Evolutionary conservation across 2,888 invertebrate species (phyloP).

Genomic region (Drosophila longiperda): DNA sequence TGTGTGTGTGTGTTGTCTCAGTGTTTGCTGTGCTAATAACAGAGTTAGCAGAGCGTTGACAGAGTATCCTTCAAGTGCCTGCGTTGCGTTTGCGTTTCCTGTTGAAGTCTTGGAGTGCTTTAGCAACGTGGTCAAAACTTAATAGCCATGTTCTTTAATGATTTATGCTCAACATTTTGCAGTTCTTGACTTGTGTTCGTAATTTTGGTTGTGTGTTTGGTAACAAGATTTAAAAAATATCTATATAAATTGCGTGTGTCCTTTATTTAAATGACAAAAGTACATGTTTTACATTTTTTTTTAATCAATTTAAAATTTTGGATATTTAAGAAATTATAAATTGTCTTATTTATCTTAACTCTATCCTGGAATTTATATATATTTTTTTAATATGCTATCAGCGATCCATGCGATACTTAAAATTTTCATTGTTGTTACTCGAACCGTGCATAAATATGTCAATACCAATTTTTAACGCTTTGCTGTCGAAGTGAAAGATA

Average conservation of each 20-base stretch:
- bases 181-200: not conserved
- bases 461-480: conserved; percentile 66
- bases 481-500: conserved; percentile 23
- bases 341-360: not conserved
- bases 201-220: not conserved
- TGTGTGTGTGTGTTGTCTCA: not conserved
- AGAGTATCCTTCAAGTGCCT: conserved; percentile 28
- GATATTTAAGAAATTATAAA: not conserved
- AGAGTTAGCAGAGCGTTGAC: conserved; percentile 46
- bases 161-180: not conserved
- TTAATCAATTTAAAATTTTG: not conserved
- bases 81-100: not conserved
- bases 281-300: not conserved
- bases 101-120: not conserved
- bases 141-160: not conserved
- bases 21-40: conserved; percentile 62
- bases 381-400: conserved; percentile 19
- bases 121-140: not conserved
- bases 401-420: conserved; percentile 61
- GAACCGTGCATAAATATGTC: conserved; percentile 77
- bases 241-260: not conserved
- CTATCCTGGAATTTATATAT: not conserved
- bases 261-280: not conserved
- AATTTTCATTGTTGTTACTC: conserved; percentile 62
- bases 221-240: not conserved